Conservation (phyloP, 2,888 invertebrate genomes). For the Heliconius ethilla region DNA sequence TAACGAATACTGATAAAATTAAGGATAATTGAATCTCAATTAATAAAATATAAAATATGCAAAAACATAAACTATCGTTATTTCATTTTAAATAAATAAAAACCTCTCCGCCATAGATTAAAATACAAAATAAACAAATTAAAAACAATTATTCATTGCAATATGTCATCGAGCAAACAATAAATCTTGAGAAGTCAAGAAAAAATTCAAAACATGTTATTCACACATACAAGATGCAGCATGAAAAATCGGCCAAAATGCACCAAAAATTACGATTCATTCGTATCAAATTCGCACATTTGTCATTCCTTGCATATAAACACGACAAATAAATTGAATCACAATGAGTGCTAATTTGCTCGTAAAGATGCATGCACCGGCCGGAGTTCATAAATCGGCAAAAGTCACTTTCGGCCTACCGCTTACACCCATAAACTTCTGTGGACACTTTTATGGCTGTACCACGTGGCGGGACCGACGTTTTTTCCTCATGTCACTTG, state of each 20-base stretch:
- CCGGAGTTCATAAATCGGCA: constrained; percentile 74
- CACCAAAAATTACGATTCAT: constrained; percentile 51
- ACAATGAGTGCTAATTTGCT: constrained; percentile 82
- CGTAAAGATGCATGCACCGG: constrained; percentile 78
- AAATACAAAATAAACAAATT: constrained; percentile 20
- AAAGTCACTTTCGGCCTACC: constrained; percentile 79
- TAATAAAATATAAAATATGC: background rate
- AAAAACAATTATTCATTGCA: constrained; percentile 34
- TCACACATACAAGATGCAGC: constrained; percentile 48
- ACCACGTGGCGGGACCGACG: constrained; percentile 75
- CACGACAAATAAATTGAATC: constrained; percentile 73
- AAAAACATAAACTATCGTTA: no score
- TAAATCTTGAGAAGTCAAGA: constrained; percentile 30
- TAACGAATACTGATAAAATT: background rate
- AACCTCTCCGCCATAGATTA: background rate
- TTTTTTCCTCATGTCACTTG: constrained; percentile 79
- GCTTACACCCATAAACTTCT: constrained; percentile 79
- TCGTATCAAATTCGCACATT: constrained; percentile 71
- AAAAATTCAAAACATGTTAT: constrained; percentile 37
- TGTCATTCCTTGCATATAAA: constrained; percentile 64
- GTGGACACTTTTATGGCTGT: constrained; percentile 80
- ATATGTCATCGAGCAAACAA: constrained; percentile 27
- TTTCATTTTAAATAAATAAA: no score
- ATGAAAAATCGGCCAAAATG: constrained; percentile 44
- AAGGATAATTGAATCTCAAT: background rate